phyloP scores from a whole-genome alignment of 2,888 invertebrate genomes.

The Scaeva pyrastri region DNA sequence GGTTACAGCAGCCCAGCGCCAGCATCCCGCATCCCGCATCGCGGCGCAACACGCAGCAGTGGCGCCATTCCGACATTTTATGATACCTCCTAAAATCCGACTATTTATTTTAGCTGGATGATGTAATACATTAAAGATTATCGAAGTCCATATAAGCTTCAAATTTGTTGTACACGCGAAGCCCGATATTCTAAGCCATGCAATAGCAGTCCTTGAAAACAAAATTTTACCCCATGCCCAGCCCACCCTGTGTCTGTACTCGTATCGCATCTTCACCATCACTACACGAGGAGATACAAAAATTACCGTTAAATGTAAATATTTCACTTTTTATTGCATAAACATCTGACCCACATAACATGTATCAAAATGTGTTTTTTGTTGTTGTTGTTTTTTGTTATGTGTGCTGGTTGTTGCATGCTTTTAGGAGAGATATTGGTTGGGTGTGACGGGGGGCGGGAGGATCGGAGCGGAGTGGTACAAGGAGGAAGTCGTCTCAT shows the following conservation, averaged over 20 bases:
- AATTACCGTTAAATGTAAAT: conserved; percentile 71
- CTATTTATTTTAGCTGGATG: conserved; percentile 55
- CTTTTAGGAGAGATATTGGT: not conserved
- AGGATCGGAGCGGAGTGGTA: too few species aligned
- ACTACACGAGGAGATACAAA: conserved; percentile 16
- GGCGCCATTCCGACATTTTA: conserved; percentile 53
- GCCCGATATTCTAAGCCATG: conserved; percentile 55
- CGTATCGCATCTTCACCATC: conserved; percentile 39
- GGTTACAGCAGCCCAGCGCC: too few species aligned
- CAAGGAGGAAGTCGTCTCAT: conserved; percentile 1
- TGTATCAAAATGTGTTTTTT: conserved; percentile 11
- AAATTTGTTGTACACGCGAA: conserved; percentile 13
- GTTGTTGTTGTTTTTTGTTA: too few species aligned
- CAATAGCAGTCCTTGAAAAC: conserved; percentile 3
- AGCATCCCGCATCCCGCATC: not conserved
- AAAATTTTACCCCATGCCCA: conserved; percentile 35
- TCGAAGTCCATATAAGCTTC: conserved; percentile 51
- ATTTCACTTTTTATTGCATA: conserved; percentile 72
- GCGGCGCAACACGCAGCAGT: conserved; percentile 24
- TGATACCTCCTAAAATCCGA: conserved; percentile 40
- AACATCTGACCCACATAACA: conserved; percentile 65
- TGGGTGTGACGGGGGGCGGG: too few species aligned
- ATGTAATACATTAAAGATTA: conserved; percentile 63
- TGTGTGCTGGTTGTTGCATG: conserved; percentile 25
- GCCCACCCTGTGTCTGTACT: too few species aligned